Evolutionary conservation across 1,140 invertebrate genomes (phyloP).

Genomic region (Papilio helenus): DNA sequence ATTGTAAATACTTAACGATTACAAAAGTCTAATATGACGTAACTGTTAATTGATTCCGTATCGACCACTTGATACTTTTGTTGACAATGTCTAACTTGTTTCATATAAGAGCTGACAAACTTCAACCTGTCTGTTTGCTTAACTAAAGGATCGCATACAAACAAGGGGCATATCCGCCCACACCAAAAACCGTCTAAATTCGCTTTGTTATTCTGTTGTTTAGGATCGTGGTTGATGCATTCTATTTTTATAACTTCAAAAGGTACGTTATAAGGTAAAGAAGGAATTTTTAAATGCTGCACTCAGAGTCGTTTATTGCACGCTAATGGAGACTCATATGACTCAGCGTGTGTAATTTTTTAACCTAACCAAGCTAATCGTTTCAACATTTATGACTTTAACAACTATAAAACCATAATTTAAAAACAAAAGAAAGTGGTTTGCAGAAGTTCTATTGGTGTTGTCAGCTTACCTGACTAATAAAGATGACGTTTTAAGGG

Average conservation of each 20-base stretch:
- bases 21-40: neutral
- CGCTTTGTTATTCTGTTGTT: neutral
- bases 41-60: neutral
- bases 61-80: neutral
- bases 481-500: too few species aligned
- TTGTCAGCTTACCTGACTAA: too few species aligned
- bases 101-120: conserved; percentile 14
- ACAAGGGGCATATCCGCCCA: conserved; percentile 5
- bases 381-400: too few species aligned
- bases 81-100: conserved; percentile 14
- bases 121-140: conserved; percentile 3
- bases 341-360: too few species aligned
- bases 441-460: too few species aligned
- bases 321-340: too few species aligned
- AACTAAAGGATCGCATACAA: neutral
- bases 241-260: conserved; percentile 1
- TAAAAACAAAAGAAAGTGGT: too few species aligned
- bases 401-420: too few species aligned
- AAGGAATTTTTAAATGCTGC: neutral
- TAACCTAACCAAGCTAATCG: too few species aligned
- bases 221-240: neutral
- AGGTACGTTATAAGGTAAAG: neutral
- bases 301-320: too few species aligned
- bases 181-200: neutral
- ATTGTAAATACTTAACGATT: neutral